A percentile compares a stretch with the other conserved stretches of the same genome.
These are phyloP conservation scores for Turdus rufiventris DNA, from an alignment of 2,113 vertebrate species.

Conservation along the genomic window DNA sequence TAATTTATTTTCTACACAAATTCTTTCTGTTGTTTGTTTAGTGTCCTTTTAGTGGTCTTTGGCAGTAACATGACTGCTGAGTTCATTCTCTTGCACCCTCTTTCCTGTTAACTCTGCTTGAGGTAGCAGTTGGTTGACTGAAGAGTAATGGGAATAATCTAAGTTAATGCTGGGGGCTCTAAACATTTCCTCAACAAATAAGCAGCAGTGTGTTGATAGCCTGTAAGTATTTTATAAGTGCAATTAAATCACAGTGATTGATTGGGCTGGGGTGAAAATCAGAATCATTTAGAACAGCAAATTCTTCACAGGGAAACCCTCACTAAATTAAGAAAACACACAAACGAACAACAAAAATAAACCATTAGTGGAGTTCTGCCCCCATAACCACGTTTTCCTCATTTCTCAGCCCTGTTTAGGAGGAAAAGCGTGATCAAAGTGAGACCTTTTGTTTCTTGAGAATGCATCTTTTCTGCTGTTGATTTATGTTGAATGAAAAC, in stretches of 20 bases:
- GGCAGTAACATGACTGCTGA: neutral
- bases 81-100: neutral
- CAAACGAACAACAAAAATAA: neutral
- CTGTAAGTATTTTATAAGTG: constrained; percentile 57
- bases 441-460: neutral
- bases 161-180: constrained; percentile 36
- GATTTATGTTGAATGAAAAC: neutral
- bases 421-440: neutral
- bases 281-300: constrained; percentile 24
- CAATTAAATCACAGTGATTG: constrained; percentile 62
- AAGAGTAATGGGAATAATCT: constrained; percentile 29
- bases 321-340: constrained; percentile 47
- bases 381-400: neutral
- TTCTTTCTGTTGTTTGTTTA: constrained; percentile 18
- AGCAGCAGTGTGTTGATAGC: constrained; percentile 42
- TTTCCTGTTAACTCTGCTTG: constrained; percentile 2
- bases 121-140: neutral
- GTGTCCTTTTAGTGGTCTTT: constrained; percentile 18
- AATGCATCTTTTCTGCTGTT: neutral
- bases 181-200: constrained; percentile 49
- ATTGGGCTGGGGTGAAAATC: constrained; percentile 28
- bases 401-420: neutral
- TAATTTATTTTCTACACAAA: constrained; percentile 5
- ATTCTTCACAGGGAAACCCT: neutral
- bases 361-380: neutral